phyloP scores from a whole-genome alignment of 2,888 invertebrate species.

The Philereme vetulata region DNA sequence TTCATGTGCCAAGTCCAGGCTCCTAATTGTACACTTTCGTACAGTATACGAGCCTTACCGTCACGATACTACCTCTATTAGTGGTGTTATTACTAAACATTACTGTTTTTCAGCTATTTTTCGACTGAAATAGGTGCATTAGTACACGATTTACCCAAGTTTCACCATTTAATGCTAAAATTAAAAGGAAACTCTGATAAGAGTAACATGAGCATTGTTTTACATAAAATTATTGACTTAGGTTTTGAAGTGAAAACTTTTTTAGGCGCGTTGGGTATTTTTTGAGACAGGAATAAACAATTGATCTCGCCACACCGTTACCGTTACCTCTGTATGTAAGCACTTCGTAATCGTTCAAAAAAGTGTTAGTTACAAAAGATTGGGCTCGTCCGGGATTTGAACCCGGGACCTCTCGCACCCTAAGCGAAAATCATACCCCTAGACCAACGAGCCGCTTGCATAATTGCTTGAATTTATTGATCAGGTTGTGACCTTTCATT shows the following conservation, averaged over 20 bases:
- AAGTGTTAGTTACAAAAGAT: slow-evolving; percentile 15
- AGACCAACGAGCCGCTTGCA: slow-evolving; percentile 55
- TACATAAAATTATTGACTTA: neutral
- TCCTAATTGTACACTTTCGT: slow-evolving; percentile 24
- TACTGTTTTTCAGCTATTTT: slow-evolving; percentile 9
- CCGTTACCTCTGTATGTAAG: too few species aligned
- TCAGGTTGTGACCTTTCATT: neutral
- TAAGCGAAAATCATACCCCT: slow-evolving; percentile 83
- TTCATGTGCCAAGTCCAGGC: slow-evolving; percentile 24
- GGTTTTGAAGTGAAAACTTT: too few species aligned
- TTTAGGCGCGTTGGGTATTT: too few species aligned
- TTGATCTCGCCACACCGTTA: too few species aligned
- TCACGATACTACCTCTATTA: slow-evolving; percentile 2
- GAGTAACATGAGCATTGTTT: slow-evolving; percentile 3
- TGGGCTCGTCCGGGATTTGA: slow-evolving; percentile 83
- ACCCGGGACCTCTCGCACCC: slow-evolving; percentile 84
- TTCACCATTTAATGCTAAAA: slow-evolving; percentile 5
- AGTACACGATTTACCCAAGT: neutral
- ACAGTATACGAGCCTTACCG: slow-evolving; percentile 12
- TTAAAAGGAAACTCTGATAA: slow-evolving; percentile 8
- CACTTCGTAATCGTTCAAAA: too few species aligned
- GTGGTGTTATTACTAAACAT: slow-evolving; percentile 3
- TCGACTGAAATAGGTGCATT: slow-evolving; percentile 2
- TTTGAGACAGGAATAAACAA: too few species aligned
- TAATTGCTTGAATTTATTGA: neutral